Evolutionary conservation across 2,113 vertebrate genomes (phyloP).

Genomic region (Corythornis cristatus): DNA sequence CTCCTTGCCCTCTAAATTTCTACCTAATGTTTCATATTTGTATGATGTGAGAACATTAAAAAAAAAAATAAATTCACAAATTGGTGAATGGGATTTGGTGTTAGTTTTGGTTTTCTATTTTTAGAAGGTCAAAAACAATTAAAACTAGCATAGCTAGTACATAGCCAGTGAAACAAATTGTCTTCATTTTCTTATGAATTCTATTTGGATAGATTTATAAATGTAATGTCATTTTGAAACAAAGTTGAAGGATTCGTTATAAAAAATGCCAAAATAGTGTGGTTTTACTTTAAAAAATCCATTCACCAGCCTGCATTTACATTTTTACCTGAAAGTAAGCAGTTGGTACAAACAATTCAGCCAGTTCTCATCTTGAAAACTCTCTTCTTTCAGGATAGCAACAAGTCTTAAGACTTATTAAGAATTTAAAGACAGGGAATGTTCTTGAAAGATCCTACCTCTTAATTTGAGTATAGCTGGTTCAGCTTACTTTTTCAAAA

Average conservation of each 20-base stretch:
- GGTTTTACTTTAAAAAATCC: not conserved
- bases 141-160: no score
- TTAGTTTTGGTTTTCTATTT: not conserved
- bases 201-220: not conserved
- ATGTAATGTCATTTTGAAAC: not conserved
- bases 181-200: not conserved
- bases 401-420: not conserved
- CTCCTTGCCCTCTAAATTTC: not conserved
- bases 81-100: not conserved
- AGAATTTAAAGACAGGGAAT: not conserved
- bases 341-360: not conserved
- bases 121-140: not conserved
- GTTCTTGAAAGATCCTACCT: not conserved
- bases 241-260: not conserved
- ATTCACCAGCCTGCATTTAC: not conserved
- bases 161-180: not conserved
- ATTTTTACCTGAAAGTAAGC: not conserved
- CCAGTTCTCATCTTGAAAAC: not conserved
- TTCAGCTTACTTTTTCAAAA: not conserved
- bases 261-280: not conserved
- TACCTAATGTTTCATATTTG: not conserved
- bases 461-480: not conserved
- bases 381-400: not conserved
- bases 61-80: not conserved
- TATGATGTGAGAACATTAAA: not conserved